These are phyloP conservation scores for Colossoma macropomum DNA, from an alignment of 2,113 vertebrate genomes.

Conservation along the genomic window DNA sequence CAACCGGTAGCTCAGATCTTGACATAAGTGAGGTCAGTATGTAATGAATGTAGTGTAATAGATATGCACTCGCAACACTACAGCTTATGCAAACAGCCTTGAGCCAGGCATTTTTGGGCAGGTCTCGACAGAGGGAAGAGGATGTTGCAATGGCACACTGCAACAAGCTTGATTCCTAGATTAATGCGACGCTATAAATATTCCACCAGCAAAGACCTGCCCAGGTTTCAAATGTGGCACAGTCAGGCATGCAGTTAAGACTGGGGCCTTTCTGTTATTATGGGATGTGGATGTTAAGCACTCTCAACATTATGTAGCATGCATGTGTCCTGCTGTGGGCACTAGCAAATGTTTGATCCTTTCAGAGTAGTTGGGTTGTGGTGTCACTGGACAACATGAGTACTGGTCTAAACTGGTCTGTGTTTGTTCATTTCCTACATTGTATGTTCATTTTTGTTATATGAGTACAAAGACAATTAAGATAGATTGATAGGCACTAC, in stretches of 20 bases:
- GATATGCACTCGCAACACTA: conserved; percentile 49
- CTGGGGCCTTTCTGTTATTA: conserved; percentile 72
- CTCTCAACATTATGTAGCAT: conserved; percentile 39
- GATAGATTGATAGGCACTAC: no score
- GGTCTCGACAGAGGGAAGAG: conserved; percentile 77
- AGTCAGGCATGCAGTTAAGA: conserved; percentile 64
- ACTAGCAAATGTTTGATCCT: neutral
- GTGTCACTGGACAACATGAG: neutral
- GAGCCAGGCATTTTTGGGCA: conserved; percentile 78
- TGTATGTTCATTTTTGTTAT: neutral
- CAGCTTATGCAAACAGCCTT: conserved; percentile 68
- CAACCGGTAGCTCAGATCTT: conserved; percentile 52
- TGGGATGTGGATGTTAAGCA: conserved; percentile 62
- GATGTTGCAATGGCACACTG: conserved; percentile 75
- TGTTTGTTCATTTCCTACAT: neutral
- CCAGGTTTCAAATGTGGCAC: conserved; percentile 64
- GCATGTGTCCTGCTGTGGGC: conserved; percentile 59
- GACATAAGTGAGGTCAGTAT: conserved; percentile 51
- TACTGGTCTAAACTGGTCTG: neutral
- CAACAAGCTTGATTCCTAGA: conserved; percentile 77
- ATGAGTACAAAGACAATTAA: no score
- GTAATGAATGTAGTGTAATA: conserved; percentile 61
- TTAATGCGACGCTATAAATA: conserved; percentile 83
- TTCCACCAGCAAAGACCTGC: conserved; percentile 76
- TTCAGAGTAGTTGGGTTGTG: neutral